Percentiles rank a stretch among this genome's conserved stretches.
Conservation (phyloP, 1,140 invertebrate genomes). For the Macrobrachium nipponense region DNA sequence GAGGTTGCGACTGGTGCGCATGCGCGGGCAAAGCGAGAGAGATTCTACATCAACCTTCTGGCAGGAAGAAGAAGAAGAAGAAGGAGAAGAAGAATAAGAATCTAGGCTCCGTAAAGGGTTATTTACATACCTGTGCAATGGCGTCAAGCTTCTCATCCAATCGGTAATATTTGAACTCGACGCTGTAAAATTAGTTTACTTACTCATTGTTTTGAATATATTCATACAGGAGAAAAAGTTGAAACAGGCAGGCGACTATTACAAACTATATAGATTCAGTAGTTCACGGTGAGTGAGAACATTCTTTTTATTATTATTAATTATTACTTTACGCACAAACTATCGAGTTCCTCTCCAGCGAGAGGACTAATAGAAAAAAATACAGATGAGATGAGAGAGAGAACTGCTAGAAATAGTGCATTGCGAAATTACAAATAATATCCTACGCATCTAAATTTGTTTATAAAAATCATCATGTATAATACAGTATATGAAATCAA, state of each 20-base stretch:
- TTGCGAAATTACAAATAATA: too few relatives aligned
- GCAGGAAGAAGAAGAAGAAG: background rate
- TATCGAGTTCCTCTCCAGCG: too few relatives aligned
- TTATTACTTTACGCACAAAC: too few relatives aligned
- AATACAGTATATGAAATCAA: background rate
- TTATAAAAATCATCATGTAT: background rate
- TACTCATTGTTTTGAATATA: slow-evolving; percentile 6
- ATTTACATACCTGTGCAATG: slow-evolving; percentile 7
- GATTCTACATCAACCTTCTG: slow-evolving; percentile 21
- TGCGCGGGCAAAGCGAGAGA: background rate
- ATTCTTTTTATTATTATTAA: too few relatives aligned
- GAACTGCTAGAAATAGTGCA: too few relatives aligned
- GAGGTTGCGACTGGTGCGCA: too few relatives aligned
- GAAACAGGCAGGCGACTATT: slow-evolving; percentile 12
- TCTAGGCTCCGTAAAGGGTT: background rate
- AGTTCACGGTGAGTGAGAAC: too few relatives aligned
- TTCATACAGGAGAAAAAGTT: slow-evolving; percentile 8
- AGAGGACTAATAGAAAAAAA: too few relatives aligned
- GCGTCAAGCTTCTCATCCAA: background rate
- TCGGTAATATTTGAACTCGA: slow-evolving; percentile 4
- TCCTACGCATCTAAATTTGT: background rate
- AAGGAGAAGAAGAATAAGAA: background rate
- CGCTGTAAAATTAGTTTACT: background rate
- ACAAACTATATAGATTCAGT: background rate
- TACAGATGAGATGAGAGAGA: too few relatives aligned